Evolutionary conservation across 2,113 vertebrate genomes (phyloP).

Genomic region (Sinocyclocheilus rhinocerous): DNA sequence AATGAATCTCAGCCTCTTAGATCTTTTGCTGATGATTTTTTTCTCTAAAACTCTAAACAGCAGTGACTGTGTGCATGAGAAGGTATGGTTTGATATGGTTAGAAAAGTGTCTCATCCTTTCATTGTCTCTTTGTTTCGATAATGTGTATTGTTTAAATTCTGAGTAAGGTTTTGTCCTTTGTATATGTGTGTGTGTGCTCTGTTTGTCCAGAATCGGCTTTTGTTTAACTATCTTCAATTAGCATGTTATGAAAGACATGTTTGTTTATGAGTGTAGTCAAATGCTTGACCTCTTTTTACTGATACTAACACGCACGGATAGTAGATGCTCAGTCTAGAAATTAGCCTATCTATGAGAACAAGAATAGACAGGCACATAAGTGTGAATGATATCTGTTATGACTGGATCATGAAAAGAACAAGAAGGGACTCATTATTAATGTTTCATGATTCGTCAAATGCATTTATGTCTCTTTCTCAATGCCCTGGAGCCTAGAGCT

Average conservation of each 20-base stretch:
- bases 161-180: constrained; percentile 8
- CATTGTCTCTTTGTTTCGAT: background rate
- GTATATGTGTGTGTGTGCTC: background rate
- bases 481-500: background rate
- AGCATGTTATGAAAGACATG: constrained; percentile 19
- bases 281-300: background rate
- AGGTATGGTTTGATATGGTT: background rate
- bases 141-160: background rate
- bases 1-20: background rate
- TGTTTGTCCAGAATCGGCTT: background rate
- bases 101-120: constrained; percentile 11
- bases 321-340: background rate
- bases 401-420: background rate
- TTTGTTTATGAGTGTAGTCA: constrained; percentile 16
- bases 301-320: background rate
- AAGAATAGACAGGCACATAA: background rate
- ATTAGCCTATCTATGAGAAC: background rate
- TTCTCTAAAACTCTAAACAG: background rate
- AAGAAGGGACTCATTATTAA: background rate
- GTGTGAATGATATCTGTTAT: background rate
- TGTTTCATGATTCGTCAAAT: background rate
- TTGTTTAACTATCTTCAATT: constrained; percentile 28
- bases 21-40: background rate
- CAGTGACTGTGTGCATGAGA: background rate
- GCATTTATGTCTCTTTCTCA: constrained; percentile 3